These are phyloP conservation scores for Mesitornis unicolor DNA, from an alignment of 2,113 vertebrate genomes.

Conservation along the genomic window DNA sequence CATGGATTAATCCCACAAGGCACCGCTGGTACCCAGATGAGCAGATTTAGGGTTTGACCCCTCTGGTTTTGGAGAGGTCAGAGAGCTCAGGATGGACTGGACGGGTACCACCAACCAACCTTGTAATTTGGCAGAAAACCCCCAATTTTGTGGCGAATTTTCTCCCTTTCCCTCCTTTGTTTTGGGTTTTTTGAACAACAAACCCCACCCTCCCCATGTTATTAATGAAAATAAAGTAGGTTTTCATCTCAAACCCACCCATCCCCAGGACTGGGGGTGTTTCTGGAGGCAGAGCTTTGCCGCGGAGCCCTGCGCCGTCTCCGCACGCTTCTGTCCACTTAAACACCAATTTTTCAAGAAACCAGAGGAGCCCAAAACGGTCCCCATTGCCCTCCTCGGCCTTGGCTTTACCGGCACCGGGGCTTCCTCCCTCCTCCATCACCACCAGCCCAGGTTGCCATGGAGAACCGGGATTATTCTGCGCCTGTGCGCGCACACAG, in stretches of 20 bases:
- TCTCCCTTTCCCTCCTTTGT: background rate
- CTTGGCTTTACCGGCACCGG: background rate
- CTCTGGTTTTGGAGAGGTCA: background rate
- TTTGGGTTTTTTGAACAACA: background rate
- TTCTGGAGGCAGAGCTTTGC: background rate
- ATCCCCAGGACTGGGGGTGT: background rate
- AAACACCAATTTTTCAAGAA: too few species aligned
- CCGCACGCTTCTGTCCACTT: rapidly evolving
- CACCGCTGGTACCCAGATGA: background rate
- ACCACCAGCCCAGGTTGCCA: slow-evolving; percentile 59
- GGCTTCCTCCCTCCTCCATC: slow-evolving; percentile 20
- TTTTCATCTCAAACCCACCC: background rate
- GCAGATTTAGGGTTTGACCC: too few species aligned
- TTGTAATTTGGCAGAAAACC: background rate
- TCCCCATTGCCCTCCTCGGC: background rate
- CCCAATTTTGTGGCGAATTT: background rate
- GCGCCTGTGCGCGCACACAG: background rate
- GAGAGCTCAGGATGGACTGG: background rate
- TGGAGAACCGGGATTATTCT: slow-evolving; percentile 45
- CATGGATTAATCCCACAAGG: background rate
- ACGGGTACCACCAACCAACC: rapidly evolving
- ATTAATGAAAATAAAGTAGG: background rate
- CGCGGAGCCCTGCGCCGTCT: rapidly evolving
- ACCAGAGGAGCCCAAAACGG: too few species aligned
- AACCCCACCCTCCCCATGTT: background rate